These are phyloP conservation scores for Corythornis vintsioides DNA, from an alignment of 2,113 vertebrate genomes.

Conservation along the genomic window DNA sequence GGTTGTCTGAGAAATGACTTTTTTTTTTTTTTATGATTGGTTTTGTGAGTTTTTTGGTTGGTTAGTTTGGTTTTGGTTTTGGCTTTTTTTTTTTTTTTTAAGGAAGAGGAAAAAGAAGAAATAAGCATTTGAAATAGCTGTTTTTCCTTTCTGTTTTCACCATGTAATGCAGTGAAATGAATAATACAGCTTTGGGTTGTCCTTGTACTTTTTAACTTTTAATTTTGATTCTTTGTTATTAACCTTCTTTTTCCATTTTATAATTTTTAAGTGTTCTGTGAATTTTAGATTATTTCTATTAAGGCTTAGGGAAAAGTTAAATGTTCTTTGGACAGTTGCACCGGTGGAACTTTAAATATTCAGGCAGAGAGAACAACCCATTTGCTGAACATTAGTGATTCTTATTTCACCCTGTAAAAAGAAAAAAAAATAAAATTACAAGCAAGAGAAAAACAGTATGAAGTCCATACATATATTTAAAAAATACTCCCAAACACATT, in stretches of 20 bases:
- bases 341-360: not conserved
- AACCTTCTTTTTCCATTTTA: not conserved
- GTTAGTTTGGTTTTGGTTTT: not conserved
- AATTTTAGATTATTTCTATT: not conserved
- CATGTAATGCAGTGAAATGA: not conserved
- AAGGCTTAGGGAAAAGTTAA: not conserved
- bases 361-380: not conserved
- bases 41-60: not conserved
- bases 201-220: not conserved
- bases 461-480: not conserved
- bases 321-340: not conserved
- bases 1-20: not conserved
- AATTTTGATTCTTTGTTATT: not conserved
- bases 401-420: not conserved
- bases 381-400: not conserved
- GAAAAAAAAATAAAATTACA: not conserved
- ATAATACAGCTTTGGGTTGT: not conserved
- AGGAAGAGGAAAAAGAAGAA: not conserved
- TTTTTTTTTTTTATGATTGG: not conserved
- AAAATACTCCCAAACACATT: not conserved
- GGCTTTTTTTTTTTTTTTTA: not conserved
- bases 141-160: not conserved
- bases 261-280: not conserved
- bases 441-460: not conserved
- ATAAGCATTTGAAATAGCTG: not conserved